These are phyloP conservation scores for Melanotaenia parkinsoni DNA, from an alignment of 2,797 vertebrate species.

Conservation along the genomic window DNA sequence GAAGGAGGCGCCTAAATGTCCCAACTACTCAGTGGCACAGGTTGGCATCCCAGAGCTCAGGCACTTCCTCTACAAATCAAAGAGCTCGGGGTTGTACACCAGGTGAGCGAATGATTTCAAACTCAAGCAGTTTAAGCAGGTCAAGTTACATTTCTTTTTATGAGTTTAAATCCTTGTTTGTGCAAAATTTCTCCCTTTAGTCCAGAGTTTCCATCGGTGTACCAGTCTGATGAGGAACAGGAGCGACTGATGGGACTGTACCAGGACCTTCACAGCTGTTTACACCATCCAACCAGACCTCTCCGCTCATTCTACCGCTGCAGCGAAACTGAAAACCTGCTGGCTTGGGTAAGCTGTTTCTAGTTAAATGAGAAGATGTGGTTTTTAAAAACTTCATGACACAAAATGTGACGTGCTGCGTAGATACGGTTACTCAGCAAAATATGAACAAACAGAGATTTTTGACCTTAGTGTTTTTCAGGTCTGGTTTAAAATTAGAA, in stretches of 20 bases:
- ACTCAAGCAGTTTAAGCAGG: too few species aligned
- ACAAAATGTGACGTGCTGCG: too few species aligned
- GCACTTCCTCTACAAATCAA: slow-evolving; percentile 98
- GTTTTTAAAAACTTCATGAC: too few species aligned
- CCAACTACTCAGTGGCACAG: slow-evolving; percentile 89
- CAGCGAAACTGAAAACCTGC: slow-evolving; percentile 90
- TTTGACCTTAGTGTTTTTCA: too few species aligned
- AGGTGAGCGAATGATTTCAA: slow-evolving; percentile 80
- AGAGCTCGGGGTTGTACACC: slow-evolving; percentile 97
- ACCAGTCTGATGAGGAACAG: slow-evolving; percentile 88
- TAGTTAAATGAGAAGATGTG: neutral
- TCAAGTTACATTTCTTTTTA: too few species aligned
- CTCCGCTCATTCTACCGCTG: slow-evolving; percentile 93
- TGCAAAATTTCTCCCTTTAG: slow-evolving; percentile 65
- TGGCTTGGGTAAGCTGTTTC: slow-evolving; percentile 89
- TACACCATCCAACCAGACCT: slow-evolving; percentile 93
- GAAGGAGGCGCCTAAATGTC: slow-evolving; percentile 87
- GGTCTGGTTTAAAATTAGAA: too few species aligned
- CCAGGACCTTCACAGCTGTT: slow-evolving; percentile 93
- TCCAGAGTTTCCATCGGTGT: slow-evolving; percentile 90
- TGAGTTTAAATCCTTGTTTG: neutral
- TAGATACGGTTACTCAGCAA: too few species aligned
- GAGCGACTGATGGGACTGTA: slow-evolving; percentile 92
- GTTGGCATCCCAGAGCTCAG: slow-evolving; percentile 94
- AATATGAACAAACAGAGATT: too few species aligned